Percentiles rank a stretch among this genome's conserved stretches.
Evolutionary conservation across 2,113 vertebrate species (phyloP).

Genomic region (Bubo bubo): DNA sequence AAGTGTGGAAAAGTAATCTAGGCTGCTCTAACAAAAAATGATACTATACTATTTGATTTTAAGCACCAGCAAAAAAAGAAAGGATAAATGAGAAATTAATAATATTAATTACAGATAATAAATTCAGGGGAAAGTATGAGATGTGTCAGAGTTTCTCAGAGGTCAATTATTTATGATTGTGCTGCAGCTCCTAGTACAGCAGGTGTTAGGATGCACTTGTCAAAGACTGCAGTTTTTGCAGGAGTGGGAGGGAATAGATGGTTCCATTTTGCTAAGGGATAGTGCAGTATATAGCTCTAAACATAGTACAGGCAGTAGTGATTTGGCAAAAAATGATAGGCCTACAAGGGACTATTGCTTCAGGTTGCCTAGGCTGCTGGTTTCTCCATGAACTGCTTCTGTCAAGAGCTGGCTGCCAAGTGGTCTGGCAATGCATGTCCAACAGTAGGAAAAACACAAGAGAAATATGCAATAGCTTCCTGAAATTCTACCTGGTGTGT

Average conservation of each 20-base stretch:
- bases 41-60: background rate
- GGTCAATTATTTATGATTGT: background rate
- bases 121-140: background rate
- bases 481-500: background rate
- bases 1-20: background rate
- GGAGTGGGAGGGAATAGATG: background rate
- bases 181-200: background rate
- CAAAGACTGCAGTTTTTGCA: background rate
- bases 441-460: background rate
- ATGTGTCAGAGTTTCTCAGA: background rate
- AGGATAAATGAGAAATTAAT: background rate
- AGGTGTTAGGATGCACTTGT: background rate
- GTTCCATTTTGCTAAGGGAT: background rate
- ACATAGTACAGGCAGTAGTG: background rate
- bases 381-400: background rate
- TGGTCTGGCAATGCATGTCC: background rate
- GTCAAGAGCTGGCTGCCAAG: background rate
- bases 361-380: background rate
- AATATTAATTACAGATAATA: background rate
- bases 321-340: background rate
- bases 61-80: background rate
- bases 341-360: background rate
- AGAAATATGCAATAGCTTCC: background rate
- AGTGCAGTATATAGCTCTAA: background rate
- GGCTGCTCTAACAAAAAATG: background rate